phyloP scores from a whole-genome alignment of 2,888 invertebrate species.

The Drosophila testacea region DNA sequence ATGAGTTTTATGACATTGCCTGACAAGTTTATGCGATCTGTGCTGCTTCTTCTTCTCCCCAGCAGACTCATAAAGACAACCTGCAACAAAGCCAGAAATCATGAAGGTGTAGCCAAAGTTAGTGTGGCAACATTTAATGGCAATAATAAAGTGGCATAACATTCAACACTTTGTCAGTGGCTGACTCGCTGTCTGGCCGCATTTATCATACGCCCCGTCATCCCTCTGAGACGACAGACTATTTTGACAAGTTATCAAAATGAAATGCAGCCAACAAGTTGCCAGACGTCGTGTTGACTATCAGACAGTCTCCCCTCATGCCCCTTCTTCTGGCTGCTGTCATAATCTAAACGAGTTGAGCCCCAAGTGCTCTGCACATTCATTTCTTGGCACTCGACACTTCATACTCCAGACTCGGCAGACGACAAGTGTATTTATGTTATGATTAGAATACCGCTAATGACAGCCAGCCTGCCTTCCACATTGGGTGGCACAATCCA shows the following conservation, averaged over 20 bases:
- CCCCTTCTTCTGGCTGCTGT: slow-evolving; percentile 33
- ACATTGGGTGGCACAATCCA: slow-evolving; percentile 47
- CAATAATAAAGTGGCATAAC: slow-evolving; percentile 75
- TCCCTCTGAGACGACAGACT: slow-evolving; percentile 60
- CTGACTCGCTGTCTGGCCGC: slow-evolving; percentile 74
- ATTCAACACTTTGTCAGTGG: slow-evolving; percentile 79
- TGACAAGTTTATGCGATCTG: slow-evolving; percentile 81
- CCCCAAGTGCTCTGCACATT: slow-evolving; percentile 33
- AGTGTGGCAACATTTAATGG: slow-evolving; percentile 58
- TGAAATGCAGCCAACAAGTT: slow-evolving; percentile 74
- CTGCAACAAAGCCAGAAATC: slow-evolving; percentile 42
- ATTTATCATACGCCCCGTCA: slow-evolving; percentile 73
- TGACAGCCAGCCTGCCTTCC: slow-evolving; percentile 64
- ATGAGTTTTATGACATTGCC: slow-evolving; percentile 54
- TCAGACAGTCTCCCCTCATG: slow-evolving; percentile 19
- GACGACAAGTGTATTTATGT: slow-evolving; percentile 84
- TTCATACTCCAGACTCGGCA: slow-evolving; percentile 39
- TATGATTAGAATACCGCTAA: slow-evolving; percentile 82
- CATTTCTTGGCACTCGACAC: slow-evolving; percentile 21
- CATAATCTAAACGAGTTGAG: slow-evolving; percentile 48
- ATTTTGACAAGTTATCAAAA: slow-evolving; percentile 83
- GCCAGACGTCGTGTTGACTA: slow-evolving; percentile 36
- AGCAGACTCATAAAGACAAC: slow-evolving; percentile 75
- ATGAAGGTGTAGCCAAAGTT: slow-evolving; percentile 23
- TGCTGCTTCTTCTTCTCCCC: slow-evolving; percentile 55